Evolutionary conservation across 2,888 invertebrate genomes (phyloP).

Genomic region (Tricholauxania praeusta): DNA sequence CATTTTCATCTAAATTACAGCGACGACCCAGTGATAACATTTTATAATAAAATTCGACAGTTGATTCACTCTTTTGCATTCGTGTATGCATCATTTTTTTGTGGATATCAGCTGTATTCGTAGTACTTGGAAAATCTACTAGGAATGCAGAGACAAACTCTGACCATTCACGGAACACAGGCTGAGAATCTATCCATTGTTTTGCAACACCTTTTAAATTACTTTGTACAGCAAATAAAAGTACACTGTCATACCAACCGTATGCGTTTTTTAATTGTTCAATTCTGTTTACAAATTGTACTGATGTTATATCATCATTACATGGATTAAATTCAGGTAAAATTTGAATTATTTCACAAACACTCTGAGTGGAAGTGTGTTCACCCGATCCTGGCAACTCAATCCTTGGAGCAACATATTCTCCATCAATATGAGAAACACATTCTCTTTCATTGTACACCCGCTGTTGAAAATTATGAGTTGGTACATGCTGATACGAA

Average conservation of each 20-base stretch:
- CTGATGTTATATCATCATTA: too few species aligned
- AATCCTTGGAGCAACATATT: too few species aligned
- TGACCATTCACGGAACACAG: constrained; percentile 24
- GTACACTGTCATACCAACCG: constrained; percentile 39
- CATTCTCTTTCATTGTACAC: too few species aligned
- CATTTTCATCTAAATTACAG: too few species aligned
- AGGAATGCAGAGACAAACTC: constrained; percentile 34
- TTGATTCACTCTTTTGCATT: constrained; percentile 22
- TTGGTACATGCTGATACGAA: too few species aligned
- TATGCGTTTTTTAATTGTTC: constrained; percentile 39
- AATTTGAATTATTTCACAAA: too few species aligned
- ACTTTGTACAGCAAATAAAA: constrained; percentile 33
- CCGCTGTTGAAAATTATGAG: too few species aligned
- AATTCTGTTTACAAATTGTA: constrained; percentile 27
- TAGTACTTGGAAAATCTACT: constrained; percentile 38
- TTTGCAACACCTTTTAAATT: constrained; percentile 41
- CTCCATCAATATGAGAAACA: too few species aligned
- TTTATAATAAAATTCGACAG: constrained; percentile 40
- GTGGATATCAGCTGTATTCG: constrained; percentile 36
- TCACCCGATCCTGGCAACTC: too few species aligned
- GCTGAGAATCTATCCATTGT: constrained; percentile 40
- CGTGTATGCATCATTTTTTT: constrained; percentile 42
- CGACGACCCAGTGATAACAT: constrained; percentile 40
- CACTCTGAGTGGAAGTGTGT: too few species aligned
- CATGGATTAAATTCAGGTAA: too few species aligned